Percentiles rank a stretch among this genome's conserved stretches.
These are phyloP conservation scores for Neosilurus mollespiculum DNA, from an alignment of 2,797 vertebrate genomes.

Conservation along the genomic window DNA sequence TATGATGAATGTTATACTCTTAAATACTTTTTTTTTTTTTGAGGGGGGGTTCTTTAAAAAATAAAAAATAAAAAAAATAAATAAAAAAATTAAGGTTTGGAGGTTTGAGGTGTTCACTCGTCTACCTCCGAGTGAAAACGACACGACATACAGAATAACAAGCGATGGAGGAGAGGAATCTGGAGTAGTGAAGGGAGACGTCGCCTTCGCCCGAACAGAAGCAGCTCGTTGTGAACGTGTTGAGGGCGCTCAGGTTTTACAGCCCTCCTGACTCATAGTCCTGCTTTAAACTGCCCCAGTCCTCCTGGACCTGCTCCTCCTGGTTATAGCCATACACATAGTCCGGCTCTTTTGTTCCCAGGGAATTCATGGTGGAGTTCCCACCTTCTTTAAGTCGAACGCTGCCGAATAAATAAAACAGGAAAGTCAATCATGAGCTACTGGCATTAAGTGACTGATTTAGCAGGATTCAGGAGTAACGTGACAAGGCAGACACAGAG, in stretches of 20 bases:
- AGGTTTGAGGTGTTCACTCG: conserved; percentile 41
- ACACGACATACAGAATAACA: conserved; percentile 36
- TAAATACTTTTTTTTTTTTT: neutral
- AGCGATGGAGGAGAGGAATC: conserved; percentile 37
- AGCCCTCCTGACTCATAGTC: conserved; percentile 52
- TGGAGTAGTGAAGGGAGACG: conserved; percentile 45
- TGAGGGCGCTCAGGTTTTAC: neutral
- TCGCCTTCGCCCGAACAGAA: conserved; percentile 15
- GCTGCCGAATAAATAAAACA: neutral
- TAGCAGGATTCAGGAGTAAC: neutral
- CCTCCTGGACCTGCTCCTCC: conserved; percentile 30
- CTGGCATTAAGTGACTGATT: neutral
- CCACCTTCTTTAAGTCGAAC: conserved; percentile 67
- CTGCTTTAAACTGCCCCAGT: conserved; percentile 63
- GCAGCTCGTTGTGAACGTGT: conserved; percentile 31
- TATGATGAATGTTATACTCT: conserved; percentile 5
- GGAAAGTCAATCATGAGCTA: neutral
- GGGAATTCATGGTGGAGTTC: conserved; percentile 30
- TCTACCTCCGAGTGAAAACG: conserved; percentile 26
- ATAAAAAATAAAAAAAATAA: neutral
- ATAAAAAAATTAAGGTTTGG: conserved; percentile 1
- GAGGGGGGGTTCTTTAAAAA: neutral
- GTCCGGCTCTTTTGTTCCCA: conserved; percentile 47
- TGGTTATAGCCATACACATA: conserved; percentile 55
- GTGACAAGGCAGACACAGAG: too few species aligned